Percentiles rank a stretch among this genome's conserved stretches.
These are phyloP conservation scores for Eurytoma adleriae DNA, from an alignment of 2,888 invertebrate species.

Conservation along the genomic window DNA sequence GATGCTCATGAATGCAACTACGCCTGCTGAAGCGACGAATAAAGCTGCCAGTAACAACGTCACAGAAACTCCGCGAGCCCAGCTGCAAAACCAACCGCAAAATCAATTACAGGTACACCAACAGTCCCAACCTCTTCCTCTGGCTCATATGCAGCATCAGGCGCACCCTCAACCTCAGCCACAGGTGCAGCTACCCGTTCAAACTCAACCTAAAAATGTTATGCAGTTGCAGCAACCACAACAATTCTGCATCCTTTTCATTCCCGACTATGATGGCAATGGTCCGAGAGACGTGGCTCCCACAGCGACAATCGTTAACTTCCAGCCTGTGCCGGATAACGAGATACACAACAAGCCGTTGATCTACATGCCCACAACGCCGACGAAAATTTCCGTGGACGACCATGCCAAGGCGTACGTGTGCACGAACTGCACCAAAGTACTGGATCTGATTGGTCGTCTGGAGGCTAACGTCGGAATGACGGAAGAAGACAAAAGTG, in stretches of 20 bases:
- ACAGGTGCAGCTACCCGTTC: background rate
- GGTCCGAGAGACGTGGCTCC: conserved; percentile 33
- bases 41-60: background rate
- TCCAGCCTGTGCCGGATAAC: conserved; percentile 55
- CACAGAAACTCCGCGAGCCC: background rate
- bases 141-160: background rate
- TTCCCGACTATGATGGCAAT: conserved; percentile 42
- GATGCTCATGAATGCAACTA: conserved; percentile 46
- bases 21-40: conserved; percentile 6
- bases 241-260: conserved; percentile 56
- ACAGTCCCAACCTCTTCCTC: background rate
- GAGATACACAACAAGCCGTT: conserved; percentile 48
- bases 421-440: conserved; percentile 58
- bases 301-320: conserved; percentile 54
- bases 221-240: conserved; percentile 30
- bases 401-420: conserved; percentile 35
- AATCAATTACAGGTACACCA: background rate
- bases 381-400: conserved; percentile 40
- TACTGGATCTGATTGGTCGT: conserved; percentile 55
- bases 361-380: conserved; percentile 45
- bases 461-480: conserved; percentile 52
- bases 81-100: background rate
- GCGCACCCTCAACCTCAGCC: background rate
- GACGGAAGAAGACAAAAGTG: conserved; percentile 50
- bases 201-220: conserved; percentile 3